Conservation (phyloP, 2,888 invertebrate genomes). For the Fragum fragum region DNA sequence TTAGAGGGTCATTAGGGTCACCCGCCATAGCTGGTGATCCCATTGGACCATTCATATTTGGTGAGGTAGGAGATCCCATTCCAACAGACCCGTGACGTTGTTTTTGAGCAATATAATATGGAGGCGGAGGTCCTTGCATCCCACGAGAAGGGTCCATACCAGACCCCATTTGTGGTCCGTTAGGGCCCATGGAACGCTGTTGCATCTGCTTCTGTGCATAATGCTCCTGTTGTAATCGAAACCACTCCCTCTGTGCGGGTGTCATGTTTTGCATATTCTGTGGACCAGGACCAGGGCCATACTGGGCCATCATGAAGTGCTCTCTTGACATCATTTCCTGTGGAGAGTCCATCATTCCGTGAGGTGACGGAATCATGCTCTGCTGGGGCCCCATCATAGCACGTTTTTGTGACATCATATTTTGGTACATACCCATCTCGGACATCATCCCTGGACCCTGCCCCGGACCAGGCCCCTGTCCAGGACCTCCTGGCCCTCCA, state of each 20-base stretch:
- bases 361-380: constrained; percentile 72
- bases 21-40: constrained; percentile 75
- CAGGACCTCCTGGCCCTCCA: constrained; percentile 65
- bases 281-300: constrained; percentile 77
- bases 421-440: constrained; percentile 74
- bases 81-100: constrained; percentile 75
- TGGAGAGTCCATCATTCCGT: constrained; percentile 71
- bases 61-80: constrained; percentile 84
- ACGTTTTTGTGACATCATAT: constrained; percentile 78
- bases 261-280: constrained; percentile 83
- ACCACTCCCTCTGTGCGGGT: constrained; percentile 94
- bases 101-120: constrained; percentile 83
- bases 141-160: constrained; percentile 46
- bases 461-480: constrained; percentile 73
- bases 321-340: constrained; percentile 76
- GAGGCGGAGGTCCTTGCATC: constrained; percentile 75
- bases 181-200: constrained; percentile 73
- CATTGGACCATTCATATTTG: constrained; percentile 80
- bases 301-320: constrained; percentile 77
- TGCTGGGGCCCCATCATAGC: constrained; percentile 76
- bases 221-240: constrained; percentile 94
- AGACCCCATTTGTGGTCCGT: constrained; percentile 50
- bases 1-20: constrained; percentile 73
- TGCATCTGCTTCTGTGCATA: constrained; percentile 82
- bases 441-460: constrained; percentile 74